Base-by-base conservation (phyloP, 2,797 vertebrate genomes). In the Alcedo atthis region DNA sequence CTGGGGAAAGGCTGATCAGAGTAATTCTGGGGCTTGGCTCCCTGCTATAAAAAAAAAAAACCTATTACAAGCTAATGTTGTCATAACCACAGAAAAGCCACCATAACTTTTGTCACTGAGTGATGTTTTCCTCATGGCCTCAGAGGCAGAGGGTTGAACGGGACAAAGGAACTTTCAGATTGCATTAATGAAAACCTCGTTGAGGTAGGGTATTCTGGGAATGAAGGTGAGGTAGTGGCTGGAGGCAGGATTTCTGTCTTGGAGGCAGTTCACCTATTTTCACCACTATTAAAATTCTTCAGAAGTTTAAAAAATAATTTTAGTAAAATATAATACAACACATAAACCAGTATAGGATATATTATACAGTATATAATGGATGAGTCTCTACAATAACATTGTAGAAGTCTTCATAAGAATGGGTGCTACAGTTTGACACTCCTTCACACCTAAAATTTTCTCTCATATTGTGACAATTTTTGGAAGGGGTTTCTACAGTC, bases 291-390 rank as follows among this genome's bases (percentile, higher is more conserved):
- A 62, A 73, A 68, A 67, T 70, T 10, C 30, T 75, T 11, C 4
- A 22, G 43, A 37, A 19, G 6, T 3, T 61, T 33, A 15, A 61
- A 42, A 49, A 54, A 33, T 9, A 0, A 13, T 22, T 66, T 57
- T 3, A 28, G 7, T 74, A 8, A 70, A 74, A 70, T 37, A 26
- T 25, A 37, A 30, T 71, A 32, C 21, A 55, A 26, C n/a, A 21
- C 8, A 17, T 61, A 55, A 63, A 54, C 22, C 21, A 22, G 2
- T 63, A 30, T 32, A 35, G 35, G 30, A 37, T 48, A 2, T 83
- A 13, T 45, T 62, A 8, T 10, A 18, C 5, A 30, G 4, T 26
- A 12, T 35, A 9, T 54, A 0, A 2, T 68, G 2, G 32, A 20
- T 48, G 35, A 12, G 28, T 70, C 8, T 46, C 15, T 78, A 5